Evolutionary conservation across 2,113 vertebrate genomes (phyloP).

Genomic region (Cryptotis parvus): DNA sequence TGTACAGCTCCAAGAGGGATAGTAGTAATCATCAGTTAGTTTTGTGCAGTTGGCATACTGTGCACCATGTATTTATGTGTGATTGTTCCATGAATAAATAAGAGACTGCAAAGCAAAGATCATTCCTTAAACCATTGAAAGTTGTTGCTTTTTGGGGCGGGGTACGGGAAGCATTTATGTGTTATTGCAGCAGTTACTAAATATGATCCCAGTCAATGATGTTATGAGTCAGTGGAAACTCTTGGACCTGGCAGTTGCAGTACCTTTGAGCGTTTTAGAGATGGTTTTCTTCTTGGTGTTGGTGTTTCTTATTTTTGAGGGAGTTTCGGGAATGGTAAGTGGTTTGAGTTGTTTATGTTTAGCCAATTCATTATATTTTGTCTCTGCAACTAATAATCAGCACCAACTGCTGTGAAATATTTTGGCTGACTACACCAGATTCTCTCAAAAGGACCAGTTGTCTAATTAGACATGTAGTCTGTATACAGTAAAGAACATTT

Average conservation of each 20-base stretch:
- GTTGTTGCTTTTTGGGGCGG: background rate
- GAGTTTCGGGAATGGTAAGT: no score
- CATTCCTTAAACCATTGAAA: background rate
- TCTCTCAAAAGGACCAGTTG: background rate
- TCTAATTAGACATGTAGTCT: background rate
- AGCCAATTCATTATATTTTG: background rate
- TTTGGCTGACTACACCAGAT: background rate
- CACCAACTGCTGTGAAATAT: background rate
- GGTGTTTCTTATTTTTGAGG: background rate
- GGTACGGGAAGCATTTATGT: background rate
- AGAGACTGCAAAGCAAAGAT: background rate
- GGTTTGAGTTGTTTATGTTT: background rate
- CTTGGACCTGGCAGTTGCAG: background rate
- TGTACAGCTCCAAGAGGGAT: constrained; percentile 9
- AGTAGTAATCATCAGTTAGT: background rate
- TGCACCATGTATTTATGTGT: background rate
- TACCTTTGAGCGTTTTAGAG: background rate
- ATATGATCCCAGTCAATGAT: background rate
- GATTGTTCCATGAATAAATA: background rate
- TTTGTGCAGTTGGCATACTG: background rate
- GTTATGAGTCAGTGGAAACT: background rate
- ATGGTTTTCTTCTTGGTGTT: background rate
- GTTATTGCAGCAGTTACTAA: background rate
- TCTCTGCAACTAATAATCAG: background rate
- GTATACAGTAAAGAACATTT: background rate